These are phyloP conservation scores for Bos taurus DNA, from an alignment of 2,113 vertebrate species.

Conservation along the genomic window DNA sequence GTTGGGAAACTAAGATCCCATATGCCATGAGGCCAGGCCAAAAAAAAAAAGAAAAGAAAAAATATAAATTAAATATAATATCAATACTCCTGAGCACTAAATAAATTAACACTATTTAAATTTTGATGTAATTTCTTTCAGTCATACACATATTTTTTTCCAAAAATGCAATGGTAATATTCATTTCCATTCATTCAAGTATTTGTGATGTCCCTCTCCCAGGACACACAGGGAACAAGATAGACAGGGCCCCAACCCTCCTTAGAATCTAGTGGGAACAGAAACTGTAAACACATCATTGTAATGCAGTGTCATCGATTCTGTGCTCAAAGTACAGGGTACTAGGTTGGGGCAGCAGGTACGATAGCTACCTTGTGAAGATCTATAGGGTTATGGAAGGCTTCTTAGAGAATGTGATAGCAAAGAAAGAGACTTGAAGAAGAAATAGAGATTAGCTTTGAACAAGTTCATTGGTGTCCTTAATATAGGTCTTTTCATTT, in stretches of 20 bases:
- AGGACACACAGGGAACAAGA: background rate
- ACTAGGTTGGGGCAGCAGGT: background rate
- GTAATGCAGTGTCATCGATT: accelerated
- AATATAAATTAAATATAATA: background rate
- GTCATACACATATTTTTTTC: background rate
- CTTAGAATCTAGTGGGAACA: background rate
- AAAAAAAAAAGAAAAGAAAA: background rate
- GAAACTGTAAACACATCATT: background rate
- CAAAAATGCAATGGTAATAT: background rate
- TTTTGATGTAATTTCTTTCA: background rate
- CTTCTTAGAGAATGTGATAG: background rate
- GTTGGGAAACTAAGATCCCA: background rate
- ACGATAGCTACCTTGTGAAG: background rate
- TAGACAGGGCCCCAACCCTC: background rate
- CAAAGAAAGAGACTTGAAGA: background rate
- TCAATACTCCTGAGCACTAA: background rate
- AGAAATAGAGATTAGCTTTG: background rate
- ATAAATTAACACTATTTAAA: background rate
- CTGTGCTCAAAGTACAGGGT: background rate
- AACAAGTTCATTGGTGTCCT: background rate
- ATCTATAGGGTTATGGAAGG: background rate
- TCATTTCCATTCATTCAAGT: background rate
- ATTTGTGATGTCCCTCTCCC: background rate
- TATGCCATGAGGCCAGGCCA: background rate
- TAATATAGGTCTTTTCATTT: background rate